Base-by-base conservation (phyloP, 2,888 invertebrate species). In the Pseudanteris insignis region DNA sequence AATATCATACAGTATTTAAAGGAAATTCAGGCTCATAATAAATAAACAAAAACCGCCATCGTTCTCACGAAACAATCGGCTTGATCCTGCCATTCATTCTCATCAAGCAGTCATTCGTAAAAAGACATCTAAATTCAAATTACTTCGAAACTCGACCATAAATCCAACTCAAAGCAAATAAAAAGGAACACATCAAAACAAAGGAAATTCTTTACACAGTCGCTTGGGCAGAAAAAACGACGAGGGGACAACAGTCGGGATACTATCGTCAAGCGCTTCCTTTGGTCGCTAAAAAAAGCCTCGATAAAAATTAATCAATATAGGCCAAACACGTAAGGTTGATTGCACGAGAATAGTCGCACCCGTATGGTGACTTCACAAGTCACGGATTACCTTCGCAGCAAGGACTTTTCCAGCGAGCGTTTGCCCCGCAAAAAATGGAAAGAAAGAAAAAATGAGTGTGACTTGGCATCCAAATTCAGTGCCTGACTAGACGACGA, bases 381-480 rank as follows among this genome's bases (percentile, higher is more conserved):
- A 63, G 69, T 60, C n/a, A 44, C 57, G 61, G 46, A 71, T 76
- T 71, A 74, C 76, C 76, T 77, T 76, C 72, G 64, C 50, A 50
- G 53, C 77, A 77, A 77, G 77, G 77, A 67, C 70, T 64, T 66
- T n/a, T n/a, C n/a, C n/a, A n/a, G n/a, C n/a, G n/a, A n/a, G n/a
- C n/a, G n/a, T n/a, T n/a, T n/a, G n/a, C n/a, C n/a, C n/a, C n/a
- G n/a, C n/a, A n/a, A n/a, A n/a, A n/a, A n/a, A n/a, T n/a, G n/a
- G n/a, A n/a, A n/a, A n/a, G n/a, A n/a, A n/a, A n/a, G n/a, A n/a
- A n/a, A n/a, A n/a, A n/a, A n/a, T n/a, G n/a, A n/a, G n/a, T n/a
- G n/a, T n/a, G n/a, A n/a, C n/a, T n/a, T n/a, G n/a, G n/a, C n/a
- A n/a, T n/a, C n/a, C n/a, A n/a, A n/a, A n/a, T n/a, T n/a, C n/a